Evolutionary conservation across 2,888 invertebrate species (phyloP), one percentile per base, ranked within the genome.

Genomic region (Sinelater perroti): DNA sequence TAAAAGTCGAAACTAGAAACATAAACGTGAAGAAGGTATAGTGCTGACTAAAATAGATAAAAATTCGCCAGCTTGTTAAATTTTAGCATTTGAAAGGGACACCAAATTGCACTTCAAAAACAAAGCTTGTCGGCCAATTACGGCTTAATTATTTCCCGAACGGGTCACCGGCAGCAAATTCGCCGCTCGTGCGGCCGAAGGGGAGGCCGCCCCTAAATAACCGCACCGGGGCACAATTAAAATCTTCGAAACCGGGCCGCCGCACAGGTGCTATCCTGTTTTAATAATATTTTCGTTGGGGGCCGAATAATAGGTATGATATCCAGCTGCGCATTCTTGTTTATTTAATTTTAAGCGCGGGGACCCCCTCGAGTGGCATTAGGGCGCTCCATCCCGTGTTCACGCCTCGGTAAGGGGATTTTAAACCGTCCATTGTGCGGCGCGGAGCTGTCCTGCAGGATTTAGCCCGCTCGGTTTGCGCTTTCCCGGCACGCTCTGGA

Each of bases 321-420:
- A 72, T 71, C 71, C 73, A 73, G 72, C 72, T 73, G 72, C 69
- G 70, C 64, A 60, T 68, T 67, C 67, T 68, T 72, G 71, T 72
- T 72, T 72, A 70, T 71, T 73, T 72, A 70, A 72, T 72, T 72
- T 72, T 70, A 71, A 72, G 70, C 68, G 68, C 66, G 63, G 62
- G 11, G 68, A 62, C 61, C 62, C 66, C 65, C 61, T 66, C 59
- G 65, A 70, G 69, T 66, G 68, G 70, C 47, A 70, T 71, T 72
- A 70, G 69, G 67, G 64, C 59, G 65, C 62, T 65, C 65, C 51
- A 62, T 66, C 49, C 65, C 64, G 59, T 63, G 65, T 68, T 72
- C 71, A 70, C 72, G 70, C 71, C 70, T 70, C 64, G 65, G 51
- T 66, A 70, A 72, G 67, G 68, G 71, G 71, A 72, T 72, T 71